These are phyloP conservation scores for Parthenolecanium corni DNA, from an alignment of 2,888 invertebrate species.

Conservation along the genomic window DNA sequence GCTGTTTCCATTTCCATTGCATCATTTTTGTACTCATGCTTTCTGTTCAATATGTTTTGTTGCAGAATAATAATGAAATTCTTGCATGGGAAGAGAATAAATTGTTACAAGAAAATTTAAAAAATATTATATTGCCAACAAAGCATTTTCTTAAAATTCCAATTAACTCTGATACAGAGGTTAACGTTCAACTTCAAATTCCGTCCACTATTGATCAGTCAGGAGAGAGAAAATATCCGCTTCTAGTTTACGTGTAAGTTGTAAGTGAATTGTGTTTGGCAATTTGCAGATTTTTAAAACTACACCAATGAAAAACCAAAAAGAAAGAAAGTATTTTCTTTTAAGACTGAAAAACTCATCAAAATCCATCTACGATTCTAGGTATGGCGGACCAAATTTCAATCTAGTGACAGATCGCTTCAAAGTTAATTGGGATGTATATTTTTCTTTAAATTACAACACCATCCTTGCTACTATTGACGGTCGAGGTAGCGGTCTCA, in stretches of 20 bases:
- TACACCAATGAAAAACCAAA: no score
- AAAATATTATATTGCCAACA: conserved; percentile 46
- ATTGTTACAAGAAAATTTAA: conserved; percentile 43
- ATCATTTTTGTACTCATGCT: no score
- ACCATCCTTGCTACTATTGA: conserved; percentile 83
- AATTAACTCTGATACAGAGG: conserved; percentile 49
- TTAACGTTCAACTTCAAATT: conserved; percentile 60
- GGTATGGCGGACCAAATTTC: conserved; percentile 86
- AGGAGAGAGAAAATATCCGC: conserved; percentile 60
- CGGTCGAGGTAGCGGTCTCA: conserved; percentile 75
- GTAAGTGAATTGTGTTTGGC: neutral
- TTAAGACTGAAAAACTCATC: neutral
- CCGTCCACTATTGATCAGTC: conserved; percentile 58
- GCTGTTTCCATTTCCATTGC: no score
- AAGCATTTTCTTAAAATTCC: conserved; percentile 51
- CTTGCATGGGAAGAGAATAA: conserved; percentile 57
- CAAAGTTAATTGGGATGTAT: conserved; percentile 75
- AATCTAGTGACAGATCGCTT: conserved; percentile 73
- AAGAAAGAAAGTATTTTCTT: no score
- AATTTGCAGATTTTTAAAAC: no score
- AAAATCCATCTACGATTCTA: conserved; percentile 36
- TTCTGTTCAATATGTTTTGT: neutral
- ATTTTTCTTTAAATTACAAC: conserved; percentile 68
- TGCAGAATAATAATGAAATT: conserved; percentile 34
- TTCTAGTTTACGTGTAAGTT: conserved; percentile 73